A percentile compares a stretch with the other conserved stretches of the same genome.
These are phyloP conservation scores for Orthonychiurus folsomi DNA, from an alignment of 2,888 invertebrate genomes.

Conservation along the genomic window DNA sequence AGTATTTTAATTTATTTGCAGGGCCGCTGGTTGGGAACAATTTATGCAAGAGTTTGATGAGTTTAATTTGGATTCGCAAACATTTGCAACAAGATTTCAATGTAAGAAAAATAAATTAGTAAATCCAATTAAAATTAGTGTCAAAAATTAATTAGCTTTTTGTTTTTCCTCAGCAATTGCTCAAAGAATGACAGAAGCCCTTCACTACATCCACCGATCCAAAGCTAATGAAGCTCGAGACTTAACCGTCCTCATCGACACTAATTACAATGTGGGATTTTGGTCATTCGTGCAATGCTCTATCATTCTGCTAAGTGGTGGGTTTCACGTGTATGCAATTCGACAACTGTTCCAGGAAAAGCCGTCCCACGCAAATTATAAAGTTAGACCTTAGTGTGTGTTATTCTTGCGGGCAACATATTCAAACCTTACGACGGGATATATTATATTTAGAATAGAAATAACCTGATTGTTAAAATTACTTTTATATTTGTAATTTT, in stretches of 20 bases:
- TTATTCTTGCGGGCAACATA: too few species aligned
- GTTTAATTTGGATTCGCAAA: background rate
- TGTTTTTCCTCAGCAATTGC: conserved; percentile 54
- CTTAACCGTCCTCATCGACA: conserved; percentile 67
- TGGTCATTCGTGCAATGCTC: conserved; percentile 82
- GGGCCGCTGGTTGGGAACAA: background rate
- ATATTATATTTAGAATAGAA: too few species aligned
- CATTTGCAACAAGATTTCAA: background rate
- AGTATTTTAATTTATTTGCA: background rate
- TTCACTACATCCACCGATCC: conserved; percentile 71
- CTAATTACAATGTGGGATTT: conserved; percentile 74
- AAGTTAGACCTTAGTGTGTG: background rate
- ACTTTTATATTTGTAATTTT: too few species aligned
- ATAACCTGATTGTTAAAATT: too few species aligned
- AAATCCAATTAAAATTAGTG: background rate
- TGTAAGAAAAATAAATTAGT: background rate
- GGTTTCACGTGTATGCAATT: conserved; percentile 77
- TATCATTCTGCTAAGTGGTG: conserved; percentile 68
- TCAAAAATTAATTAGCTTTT: background rate
- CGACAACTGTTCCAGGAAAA: conserved; percentile 61
- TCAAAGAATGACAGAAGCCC: conserved; percentile 72
- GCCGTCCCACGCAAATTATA: background rate
- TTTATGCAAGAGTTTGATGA: background rate
- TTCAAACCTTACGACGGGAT: too few species aligned
- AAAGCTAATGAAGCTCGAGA: conserved; percentile 72